phyloP scores from a whole-genome alignment of 2,113 vertebrate genomes.

The Stigmatopora argus region DNA sequence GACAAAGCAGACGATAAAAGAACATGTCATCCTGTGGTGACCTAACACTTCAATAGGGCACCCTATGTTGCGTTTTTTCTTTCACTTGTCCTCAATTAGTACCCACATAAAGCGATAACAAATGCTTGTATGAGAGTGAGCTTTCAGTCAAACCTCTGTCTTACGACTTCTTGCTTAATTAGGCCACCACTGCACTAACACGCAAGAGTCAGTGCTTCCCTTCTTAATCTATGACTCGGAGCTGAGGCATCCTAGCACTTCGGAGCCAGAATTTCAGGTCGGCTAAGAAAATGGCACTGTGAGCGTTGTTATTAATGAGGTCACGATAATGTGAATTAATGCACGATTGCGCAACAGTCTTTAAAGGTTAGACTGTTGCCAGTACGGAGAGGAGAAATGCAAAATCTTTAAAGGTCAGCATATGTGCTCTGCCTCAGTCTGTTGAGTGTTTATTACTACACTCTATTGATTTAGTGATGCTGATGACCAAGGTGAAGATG shows the following conservation, averaged over 20 bases:
- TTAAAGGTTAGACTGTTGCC: constrained; percentile 77
- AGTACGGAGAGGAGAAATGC: constrained; percentile 54
- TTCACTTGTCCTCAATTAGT: constrained; percentile 1
- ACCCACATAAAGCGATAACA: neutral
- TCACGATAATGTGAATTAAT: constrained; percentile 77
- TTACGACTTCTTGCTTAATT: constrained; percentile 70
- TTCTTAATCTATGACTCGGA: constrained; percentile 67
- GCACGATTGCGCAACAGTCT: constrained; percentile 74
- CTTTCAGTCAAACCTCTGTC: constrained; percentile 53
- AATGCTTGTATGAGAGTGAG: constrained; percentile 29
- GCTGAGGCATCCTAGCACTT: constrained; percentile 45
- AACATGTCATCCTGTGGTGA: neutral
- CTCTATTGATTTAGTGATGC: constrained; percentile 71
- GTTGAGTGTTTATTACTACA: constrained; percentile 73
- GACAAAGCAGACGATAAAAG: neutral
- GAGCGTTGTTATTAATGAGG: constrained; percentile 75
- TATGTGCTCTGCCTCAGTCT: constrained; percentile 56
- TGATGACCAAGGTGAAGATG: constrained; percentile 69
- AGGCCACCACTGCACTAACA: constrained; percentile 63
- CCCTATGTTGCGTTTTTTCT: neutral
- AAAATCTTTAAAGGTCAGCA: constrained; percentile 75
- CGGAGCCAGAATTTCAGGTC: constrained; percentile 50
- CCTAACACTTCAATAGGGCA: neutral
- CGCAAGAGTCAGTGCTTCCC: constrained; percentile 60
- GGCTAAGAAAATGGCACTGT: constrained; percentile 53